A percentile compares a stretch with the other conserved stretches of the same genome.
Conservation (phyloP, 2,888 invertebrate species). For the Ennomos fuscantarius region DNA sequence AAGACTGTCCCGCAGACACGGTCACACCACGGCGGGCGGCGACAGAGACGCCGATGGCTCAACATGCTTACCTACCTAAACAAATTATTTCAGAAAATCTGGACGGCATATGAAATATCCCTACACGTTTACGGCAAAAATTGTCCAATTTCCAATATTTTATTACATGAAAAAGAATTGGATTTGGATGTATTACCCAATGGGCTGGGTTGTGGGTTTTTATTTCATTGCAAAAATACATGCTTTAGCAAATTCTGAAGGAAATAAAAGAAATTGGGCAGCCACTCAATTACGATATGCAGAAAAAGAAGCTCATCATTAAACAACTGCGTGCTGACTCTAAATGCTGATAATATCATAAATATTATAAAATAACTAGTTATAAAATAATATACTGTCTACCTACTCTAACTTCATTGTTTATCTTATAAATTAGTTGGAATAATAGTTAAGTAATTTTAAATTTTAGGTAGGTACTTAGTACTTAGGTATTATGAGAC, state of each 20-base stretch:
- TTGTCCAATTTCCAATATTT: constrained; percentile 93
- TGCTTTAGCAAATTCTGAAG: constrained; percentile 82
- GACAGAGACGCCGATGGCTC: no score
- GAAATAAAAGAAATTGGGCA: constrained; percentile 65
- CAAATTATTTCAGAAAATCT: constrained; percentile 62
- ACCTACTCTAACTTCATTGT: no score
- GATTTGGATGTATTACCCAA: constrained; percentile 89
- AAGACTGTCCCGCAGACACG: no score
- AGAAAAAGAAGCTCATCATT: constrained; percentile 67
- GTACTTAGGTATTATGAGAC: no score
- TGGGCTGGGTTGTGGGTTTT: constrained; percentile 78
- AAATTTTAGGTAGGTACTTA: no score
- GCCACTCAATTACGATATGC: constrained; percentile 67
- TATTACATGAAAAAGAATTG: constrained; percentile 89
- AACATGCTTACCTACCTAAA: no score
- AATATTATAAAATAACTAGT: no score
- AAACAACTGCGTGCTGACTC: neutral
- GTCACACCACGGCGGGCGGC: no score
- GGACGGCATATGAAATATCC: constrained; percentile 94
- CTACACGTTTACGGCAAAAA: constrained; percentile 91
- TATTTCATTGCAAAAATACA: constrained; percentile 90
- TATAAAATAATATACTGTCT: no score
- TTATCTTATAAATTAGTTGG: no score
- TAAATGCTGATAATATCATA: no score
- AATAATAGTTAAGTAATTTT: no score